Percentiles rank a stretch among this genome's conserved stretches.
Evolutionary conservation across 2,888 invertebrate genomes (phyloP).

Genomic region (Drosophila demipolita): DNA sequence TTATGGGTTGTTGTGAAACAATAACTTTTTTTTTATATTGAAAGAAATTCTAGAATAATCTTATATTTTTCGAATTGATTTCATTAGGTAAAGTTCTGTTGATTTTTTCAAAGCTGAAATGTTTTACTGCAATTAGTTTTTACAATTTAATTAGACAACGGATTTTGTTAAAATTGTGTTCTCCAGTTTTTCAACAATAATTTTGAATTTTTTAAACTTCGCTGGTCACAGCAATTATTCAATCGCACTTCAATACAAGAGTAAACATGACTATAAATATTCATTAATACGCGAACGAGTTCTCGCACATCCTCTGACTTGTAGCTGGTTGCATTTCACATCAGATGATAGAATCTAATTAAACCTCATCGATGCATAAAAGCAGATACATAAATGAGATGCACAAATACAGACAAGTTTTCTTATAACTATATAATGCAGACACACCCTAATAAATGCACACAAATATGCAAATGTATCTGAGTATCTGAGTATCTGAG

Average conservation of each 20-base stretch:
- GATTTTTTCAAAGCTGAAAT: neutral
- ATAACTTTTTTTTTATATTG: neutral
- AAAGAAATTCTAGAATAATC: neutral
- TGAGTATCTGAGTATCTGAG: constrained; percentile 1
- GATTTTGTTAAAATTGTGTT: neutral
- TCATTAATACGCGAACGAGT: constrained; percentile 12
- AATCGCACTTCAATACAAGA: constrained; percentile 15
- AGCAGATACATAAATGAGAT: constrained; percentile 41
- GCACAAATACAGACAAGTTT: neutral
- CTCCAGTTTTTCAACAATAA: neutral
- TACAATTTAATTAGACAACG: neutral
- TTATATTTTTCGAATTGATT: neutral
- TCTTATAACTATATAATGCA: neutral
- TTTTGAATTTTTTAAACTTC: neutral
- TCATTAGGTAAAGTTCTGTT: neutral
- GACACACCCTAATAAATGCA: constrained; percentile 2
- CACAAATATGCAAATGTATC: constrained; percentile 29
- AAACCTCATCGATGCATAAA: constrained; percentile 81
- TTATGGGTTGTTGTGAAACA: neutral
- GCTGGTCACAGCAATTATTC: constrained; percentile 15
- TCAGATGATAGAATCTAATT: constrained; percentile 78
- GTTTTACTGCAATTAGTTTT: neutral
- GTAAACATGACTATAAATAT: constrained; percentile 35
- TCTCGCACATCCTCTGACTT: constrained; percentile 4
- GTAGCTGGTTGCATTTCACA: constrained; percentile 58